A percentile compares a stretch with the other conserved stretches of the same genome.
Conservation (phyloP, 1,140 invertebrate species). For the Drosophila tani region DNA sequence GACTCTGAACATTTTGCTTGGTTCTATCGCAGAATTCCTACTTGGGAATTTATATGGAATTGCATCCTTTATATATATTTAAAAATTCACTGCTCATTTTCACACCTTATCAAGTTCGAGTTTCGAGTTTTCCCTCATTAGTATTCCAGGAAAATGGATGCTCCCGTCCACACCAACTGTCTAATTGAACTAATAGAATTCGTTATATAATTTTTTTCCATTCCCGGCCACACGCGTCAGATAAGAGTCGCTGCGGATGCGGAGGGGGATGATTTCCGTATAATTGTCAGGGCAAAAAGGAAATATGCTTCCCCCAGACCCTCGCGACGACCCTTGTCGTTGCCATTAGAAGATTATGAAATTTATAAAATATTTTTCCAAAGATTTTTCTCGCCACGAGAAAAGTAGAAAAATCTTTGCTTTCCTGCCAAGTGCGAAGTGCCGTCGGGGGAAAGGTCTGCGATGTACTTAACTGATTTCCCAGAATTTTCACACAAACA, state of each 20-base stretch:
- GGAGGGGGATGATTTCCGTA: slow-evolving; percentile 47
- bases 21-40: neutral
- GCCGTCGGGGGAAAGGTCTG: slow-evolving; percentile 55
- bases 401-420: slow-evolving; percentile 74
- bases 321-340: slow-evolving; percentile 33
- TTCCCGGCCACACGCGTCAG: slow-evolving; percentile 54
- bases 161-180: slow-evolving; percentile 35
- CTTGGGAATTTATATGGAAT: neutral
- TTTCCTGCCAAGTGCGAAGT: slow-evolving; percentile 66
- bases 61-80: neutral
- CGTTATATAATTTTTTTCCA: slow-evolving; percentile 35
- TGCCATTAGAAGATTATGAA: slow-evolving; percentile 58
- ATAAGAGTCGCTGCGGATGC: slow-evolving; percentile 33
- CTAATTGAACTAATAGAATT: slow-evolving; percentile 76
- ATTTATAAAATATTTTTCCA: slow-evolving; percentile 60
- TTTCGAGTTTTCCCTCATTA: slow-evolving; percentile 16
- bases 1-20: too few relatives aligned
- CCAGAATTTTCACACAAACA: slow-evolving; percentile 59
- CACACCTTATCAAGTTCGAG: slow-evolving; percentile 1
- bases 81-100: slow-evolving; percentile 9
- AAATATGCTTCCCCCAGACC: slow-evolving; percentile 25
- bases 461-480: slow-evolving; percentile 79
- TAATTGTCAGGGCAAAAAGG: slow-evolving; percentile 41
- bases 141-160: slow-evolving; percentile 5
- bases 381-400: slow-evolving; percentile 54